phyloP scores from a whole-genome alignment of 2,113 vertebrate species.

The Perca fluviatilis region DNA sequence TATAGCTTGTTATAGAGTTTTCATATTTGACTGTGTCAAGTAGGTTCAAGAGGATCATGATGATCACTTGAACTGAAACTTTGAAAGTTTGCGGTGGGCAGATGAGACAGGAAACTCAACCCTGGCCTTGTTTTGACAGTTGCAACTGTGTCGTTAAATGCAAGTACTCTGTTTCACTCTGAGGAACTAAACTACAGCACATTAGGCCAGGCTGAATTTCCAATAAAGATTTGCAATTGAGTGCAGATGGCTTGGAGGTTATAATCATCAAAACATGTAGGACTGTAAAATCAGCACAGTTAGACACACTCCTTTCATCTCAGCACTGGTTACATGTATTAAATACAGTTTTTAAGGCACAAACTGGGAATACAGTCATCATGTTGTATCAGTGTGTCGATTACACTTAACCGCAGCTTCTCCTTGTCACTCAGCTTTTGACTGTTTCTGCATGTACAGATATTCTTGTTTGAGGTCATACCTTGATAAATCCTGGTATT shows the following conservation, averaged over 20 bases:
- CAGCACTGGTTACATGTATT: background rate
- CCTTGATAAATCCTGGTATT: slow-evolving; percentile 5
- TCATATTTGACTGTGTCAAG: background rate
- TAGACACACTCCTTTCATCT: background rate
- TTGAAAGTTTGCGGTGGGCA: slow-evolving; percentile 50
- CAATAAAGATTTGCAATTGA: background rate
- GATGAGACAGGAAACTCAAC: slow-evolving; percentile 63
- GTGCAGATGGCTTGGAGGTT: background rate
- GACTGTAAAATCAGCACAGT: slow-evolving; percentile 14
- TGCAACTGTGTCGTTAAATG: slow-evolving; percentile 51
- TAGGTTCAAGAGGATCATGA: background rate
- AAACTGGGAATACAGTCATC: slow-evolving; percentile 45
- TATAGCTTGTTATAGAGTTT: slow-evolving; percentile 7
- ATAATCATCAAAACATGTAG: background rate
- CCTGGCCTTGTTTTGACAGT: slow-evolving; percentile 71
- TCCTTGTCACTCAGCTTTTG: slow-evolving; percentile 11
- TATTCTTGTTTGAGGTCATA: background rate
- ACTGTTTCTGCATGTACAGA: background rate
- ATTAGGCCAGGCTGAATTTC: slow-evolving; percentile 11
- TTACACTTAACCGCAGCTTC: slow-evolving; percentile 43
- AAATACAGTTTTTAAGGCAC: background rate
- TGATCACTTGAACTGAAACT: slow-evolving; percentile 44
- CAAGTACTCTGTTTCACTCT: slow-evolving; percentile 34
- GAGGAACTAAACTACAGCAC: slow-evolving; percentile 45
- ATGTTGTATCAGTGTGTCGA: slow-evolving; percentile 68